phyloP scores from a whole-genome alignment of 2,113 vertebrate genomes.

The Rattus rattus region DNA sequence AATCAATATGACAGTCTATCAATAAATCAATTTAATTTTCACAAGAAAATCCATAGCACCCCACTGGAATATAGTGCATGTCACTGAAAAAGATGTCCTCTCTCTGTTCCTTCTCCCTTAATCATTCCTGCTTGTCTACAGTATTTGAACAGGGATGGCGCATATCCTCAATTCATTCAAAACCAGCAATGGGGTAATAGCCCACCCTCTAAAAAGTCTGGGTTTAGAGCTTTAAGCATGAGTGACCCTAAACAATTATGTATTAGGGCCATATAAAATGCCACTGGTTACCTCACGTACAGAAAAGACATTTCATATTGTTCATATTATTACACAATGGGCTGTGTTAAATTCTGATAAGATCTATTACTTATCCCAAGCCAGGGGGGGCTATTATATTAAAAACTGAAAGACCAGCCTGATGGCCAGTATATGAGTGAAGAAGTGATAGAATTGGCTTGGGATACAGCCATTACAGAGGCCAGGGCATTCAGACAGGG shows the following conservation, averaged over 20 bases:
- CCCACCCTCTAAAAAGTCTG: neutral
- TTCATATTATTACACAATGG: neutral
- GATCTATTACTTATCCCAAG: neutral
- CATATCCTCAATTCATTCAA: neutral
- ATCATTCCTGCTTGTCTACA: neutral
- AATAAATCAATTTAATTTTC: slow-evolving; percentile 11
- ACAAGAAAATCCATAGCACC: neutral
- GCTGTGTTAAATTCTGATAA: neutral
- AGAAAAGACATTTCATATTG: slow-evolving; percentile 1
- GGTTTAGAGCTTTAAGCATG: neutral
- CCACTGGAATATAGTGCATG: neutral
- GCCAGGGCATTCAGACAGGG: neutral
- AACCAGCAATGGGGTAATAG: neutral
- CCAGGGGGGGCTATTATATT: neutral
- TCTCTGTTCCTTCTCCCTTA: neutral
- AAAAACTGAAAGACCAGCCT: neutral
- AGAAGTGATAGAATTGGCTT: neutral
- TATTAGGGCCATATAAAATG: neutral
- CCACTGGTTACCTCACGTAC: neutral
- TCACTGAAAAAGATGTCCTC: neutral
- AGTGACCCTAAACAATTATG: neutral
- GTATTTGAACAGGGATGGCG: neutral
- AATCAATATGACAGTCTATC: neutral
- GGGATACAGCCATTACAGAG: neutral
- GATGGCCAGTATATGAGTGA: neutral